Evolutionary conservation across 2,113 vertebrate species (phyloP), one percentile per base, ranked within the genome.

Genomic region (Phrynocephalus versicolor): DNA sequence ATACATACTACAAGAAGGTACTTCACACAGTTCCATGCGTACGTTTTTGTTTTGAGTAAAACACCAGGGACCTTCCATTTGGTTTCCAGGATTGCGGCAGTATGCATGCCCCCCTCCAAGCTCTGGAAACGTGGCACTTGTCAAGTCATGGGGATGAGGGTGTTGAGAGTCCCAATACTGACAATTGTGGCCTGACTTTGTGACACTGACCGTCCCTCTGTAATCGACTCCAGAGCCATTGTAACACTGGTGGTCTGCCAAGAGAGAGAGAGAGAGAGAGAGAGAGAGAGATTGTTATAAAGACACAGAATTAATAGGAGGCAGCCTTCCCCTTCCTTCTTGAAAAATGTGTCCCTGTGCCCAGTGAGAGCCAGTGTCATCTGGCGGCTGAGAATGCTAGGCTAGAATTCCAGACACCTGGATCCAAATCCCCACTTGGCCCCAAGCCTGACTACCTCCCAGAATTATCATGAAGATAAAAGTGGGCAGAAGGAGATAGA

Each of bases 11-110:
- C 98, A 99, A 35, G 97, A 96, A 71, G 96, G 97, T 87, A 99
- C 93, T 94, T 98, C 98, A 95, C 99, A 99, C 91, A 99, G 96
- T 93, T 98, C 99, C 93, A 97, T 93, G 91, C 98, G 96, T 91
- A 98, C 95, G 88, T 97, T 96, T 92, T 98, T 97, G 92, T 99
- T 98, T 92, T 97, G 95, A 35, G 98, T 99, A 94, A 98, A 99
- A 95, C 99, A 99, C 99, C 99, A 99, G 2, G 98, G 99, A 1
- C 96, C 98, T 90, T 98, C 96, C 98, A 99, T 98, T 89, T 97
- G 97, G 78, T 97, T 98, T 15, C 98, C 98, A 0, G 99, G 99
- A 94, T 99, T 99, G 64, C 98, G 97, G 83, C 98, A 99, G 94
- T 98, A 99, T 0, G 98, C 97, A 71, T 99, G 98, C 0, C 98